phyloP scores from a whole-genome alignment of 1,140 invertebrate species.

The Campoletis sonorensis region DNA sequence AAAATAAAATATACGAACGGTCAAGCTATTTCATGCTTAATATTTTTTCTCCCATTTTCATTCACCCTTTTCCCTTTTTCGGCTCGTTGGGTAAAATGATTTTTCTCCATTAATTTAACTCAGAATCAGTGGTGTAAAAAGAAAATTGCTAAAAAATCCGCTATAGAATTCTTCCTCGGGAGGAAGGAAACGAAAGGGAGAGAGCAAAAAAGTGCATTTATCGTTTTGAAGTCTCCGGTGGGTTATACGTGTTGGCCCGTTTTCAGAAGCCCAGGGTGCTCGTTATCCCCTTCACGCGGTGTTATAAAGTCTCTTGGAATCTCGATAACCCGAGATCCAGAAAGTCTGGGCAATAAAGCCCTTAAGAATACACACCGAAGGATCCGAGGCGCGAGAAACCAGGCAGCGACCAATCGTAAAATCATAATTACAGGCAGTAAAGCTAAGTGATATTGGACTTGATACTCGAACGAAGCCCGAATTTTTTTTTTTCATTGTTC shows the following conservation, averaged over 20 bases:
- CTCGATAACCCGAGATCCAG: constrained; percentile 50
- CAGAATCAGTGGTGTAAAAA: neutral
- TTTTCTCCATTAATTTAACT: neutral
- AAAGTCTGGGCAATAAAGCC: constrained; percentile 70
- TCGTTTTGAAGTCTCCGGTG: constrained; percentile 53
- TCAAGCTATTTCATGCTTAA: neutral
- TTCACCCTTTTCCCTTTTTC: neutral
- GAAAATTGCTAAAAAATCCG: too few relatives aligned
- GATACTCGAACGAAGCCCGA: constrained; percentile 54
- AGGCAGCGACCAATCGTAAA: constrained; percentile 69
- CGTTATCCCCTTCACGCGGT: constrained; percentile 50
- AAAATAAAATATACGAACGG: constrained; percentile 59
- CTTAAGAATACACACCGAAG: constrained; percentile 70
- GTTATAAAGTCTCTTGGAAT: constrained; percentile 63
- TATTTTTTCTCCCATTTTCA: neutral
- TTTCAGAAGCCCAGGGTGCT: neutral
- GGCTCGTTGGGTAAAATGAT: neutral
- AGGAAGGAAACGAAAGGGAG: constrained; percentile 53
- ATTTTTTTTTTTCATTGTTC: neutral
- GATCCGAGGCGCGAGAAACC: neutral
- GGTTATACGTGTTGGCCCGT: neutral
- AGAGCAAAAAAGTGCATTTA: constrained; percentile 66
- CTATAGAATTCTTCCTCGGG: neutral
- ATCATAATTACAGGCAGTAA: constrained; percentile 74
- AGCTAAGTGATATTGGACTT: constrained; percentile 76